Conservation (phyloP, 2,888 invertebrate species). For the Malacosoma neustria region DNA sequence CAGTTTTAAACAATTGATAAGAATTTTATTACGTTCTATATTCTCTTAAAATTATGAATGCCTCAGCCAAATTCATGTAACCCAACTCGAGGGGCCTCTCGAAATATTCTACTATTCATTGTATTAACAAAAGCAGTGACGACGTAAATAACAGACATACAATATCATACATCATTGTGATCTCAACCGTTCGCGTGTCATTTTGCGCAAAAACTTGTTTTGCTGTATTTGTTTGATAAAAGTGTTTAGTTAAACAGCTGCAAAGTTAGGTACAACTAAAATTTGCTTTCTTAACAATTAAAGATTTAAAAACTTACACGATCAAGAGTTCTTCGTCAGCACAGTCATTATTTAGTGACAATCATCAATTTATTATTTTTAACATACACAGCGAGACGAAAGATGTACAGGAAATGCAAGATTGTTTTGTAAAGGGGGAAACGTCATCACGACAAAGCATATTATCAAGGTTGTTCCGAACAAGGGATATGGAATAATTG, state of each 20-base stretch:
- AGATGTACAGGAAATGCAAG: neutral
- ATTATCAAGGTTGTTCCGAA: neutral
- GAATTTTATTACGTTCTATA: neutral
- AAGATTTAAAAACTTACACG: too few species aligned
- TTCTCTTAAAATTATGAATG: too few species aligned
- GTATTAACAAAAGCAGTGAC: neutral
- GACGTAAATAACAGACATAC: constrained; percentile 17
- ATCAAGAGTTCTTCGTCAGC: too few species aligned
- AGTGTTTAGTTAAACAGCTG: constrained; percentile 5
- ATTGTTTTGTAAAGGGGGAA: neutral
- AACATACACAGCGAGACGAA: too few species aligned
- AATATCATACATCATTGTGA: constrained; percentile 22
- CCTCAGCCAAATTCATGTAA: too few species aligned
- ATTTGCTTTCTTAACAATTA: too few species aligned
- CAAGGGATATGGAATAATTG: neutral
- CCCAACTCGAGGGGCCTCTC: neutral
- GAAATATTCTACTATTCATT: neutral
- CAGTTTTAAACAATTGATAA: constrained; percentile 13
- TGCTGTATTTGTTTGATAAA: constrained; percentile 10
- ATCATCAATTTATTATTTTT: too few species aligned
- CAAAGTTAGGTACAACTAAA: too few species aligned
- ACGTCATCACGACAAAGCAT: neutral
- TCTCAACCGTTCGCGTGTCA: constrained; percentile 20
- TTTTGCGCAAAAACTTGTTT: constrained; percentile 27
- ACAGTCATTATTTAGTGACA: too few species aligned